Percentiles rank a stretch among this genome's conserved stretches.
These are phyloP conservation scores for Cochlearius cochlearius DNA, from an alignment of 2,113 vertebrate species.

Conservation along the genomic window DNA sequence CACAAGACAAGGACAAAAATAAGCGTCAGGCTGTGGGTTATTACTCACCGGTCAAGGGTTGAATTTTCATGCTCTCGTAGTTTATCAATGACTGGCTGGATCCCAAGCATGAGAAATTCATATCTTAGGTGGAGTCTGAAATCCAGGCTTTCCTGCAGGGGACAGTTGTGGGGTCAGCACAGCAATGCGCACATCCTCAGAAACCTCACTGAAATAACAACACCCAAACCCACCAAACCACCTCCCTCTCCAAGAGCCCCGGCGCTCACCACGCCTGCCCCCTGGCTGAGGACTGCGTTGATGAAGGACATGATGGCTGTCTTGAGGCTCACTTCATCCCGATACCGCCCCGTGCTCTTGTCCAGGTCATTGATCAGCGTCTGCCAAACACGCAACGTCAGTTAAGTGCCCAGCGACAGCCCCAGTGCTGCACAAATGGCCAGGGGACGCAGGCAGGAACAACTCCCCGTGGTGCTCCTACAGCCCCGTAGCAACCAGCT, in stretches of 20 bases:
- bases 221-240: not conserved
- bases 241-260: not conserved
- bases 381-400: conserved; percentile 59
- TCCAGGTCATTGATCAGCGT: conserved; percentile 96
- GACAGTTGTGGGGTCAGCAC: not conserved
- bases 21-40: not conserved
- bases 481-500: accelerated
- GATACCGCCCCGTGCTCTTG: conserved; percentile 92
- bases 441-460: not conserved
- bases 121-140: conserved; percentile 97
- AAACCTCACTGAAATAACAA: not conserved
- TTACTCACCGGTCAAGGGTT: conserved; percentile 91
- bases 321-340: conserved; percentile 97
- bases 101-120: conserved; percentile 97
- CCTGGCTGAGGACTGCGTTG: conserved; percentile 96
- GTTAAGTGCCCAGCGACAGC: not conserved
- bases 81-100: conserved; percentile 98
- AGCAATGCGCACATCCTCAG: not conserved
- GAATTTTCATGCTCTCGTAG: conserved; percentile 95
- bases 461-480: not conserved
- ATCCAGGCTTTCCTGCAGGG: conserved; percentile 90
- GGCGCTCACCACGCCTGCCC: conserved; percentile 89
- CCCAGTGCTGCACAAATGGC: not conserved
- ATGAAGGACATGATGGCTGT: conserved; percentile 99
- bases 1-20: not conserved